Conservation (phyloP, 2,888 invertebrate genomes). For the Philaethria dido region DNA sequence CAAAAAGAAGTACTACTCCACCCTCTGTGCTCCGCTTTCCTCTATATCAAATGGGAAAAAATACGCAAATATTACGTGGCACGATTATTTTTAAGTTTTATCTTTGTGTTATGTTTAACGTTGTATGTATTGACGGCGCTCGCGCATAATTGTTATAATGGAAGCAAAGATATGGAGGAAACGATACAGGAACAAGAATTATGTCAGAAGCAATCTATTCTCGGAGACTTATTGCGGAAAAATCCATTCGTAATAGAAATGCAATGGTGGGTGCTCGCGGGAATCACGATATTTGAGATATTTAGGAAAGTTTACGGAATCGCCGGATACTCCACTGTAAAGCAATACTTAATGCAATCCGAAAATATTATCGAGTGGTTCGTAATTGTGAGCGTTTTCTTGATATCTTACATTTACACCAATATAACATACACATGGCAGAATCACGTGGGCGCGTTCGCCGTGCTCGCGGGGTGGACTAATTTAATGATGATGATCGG, state of each 20-base stretch:
- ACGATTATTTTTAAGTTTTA: slow-evolving; percentile 89
- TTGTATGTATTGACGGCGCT: slow-evolving; percentile 91
- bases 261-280: slow-evolving; percentile 92
- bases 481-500: slow-evolving; percentile 96
- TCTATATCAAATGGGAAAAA: slow-evolving; percentile 95
- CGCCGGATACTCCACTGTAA: slow-evolving; percentile 91
- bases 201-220: slow-evolving; percentile 90
- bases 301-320: slow-evolving; percentile 92
- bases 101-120: slow-evolving; percentile 91
- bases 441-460: slow-evolving; percentile 93
- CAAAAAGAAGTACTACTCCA: slow-evolving; percentile 94
- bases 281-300: slow-evolving; percentile 91
- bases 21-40: slow-evolving; percentile 93
- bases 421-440: slow-evolving; percentile 91
- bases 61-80: slow-evolving; percentile 94
- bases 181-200: slow-evolving; percentile 88
- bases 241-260: slow-evolving; percentile 91
- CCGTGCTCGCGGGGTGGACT: slow-evolving; percentile 93
- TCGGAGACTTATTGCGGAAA: slow-evolving; percentile 89
- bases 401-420: slow-evolving; percentile 92
- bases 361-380: slow-evolving; percentile 95
- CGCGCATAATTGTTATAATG: slow-evolving; percentile 93
- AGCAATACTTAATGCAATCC: slow-evolving; percentile 91
- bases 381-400: slow-evolving; percentile 92
- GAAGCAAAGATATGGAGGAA: slow-evolving; percentile 89